Base-by-base conservation (phyloP, 2,113 vertebrate genomes). In the Xenopus borealis region DNA sequence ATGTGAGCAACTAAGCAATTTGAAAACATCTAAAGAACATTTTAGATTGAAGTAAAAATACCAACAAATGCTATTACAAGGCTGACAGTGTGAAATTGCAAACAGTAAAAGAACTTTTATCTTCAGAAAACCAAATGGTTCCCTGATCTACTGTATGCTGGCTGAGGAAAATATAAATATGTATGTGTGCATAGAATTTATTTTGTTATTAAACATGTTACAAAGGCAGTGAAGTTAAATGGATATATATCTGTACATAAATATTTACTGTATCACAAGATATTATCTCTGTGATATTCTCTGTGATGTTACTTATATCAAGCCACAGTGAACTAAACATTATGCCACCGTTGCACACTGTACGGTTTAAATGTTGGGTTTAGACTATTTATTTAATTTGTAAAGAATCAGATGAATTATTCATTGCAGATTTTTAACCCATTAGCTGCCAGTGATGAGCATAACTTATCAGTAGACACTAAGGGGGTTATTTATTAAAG, bases 11-110 rank as follows among this genome's bases (percentile, higher is more conserved):
- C 53, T 72, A 77, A 70, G 74, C 59, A 57, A 55, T 80, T 10
- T 66, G 59, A 78, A 72, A 79, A 75, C 59, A 68, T 10, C 75
- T 82, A 68, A 79, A 78, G 2, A 62, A 77, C 74, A 63, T 77
- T 77, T 77, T 77, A 70, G 74, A 77, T 77, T 77, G 78, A 79
- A 69, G 44, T 69, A 70, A 71, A 74, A 73, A 71, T 69, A 73
- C 62, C 62, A 79, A 75, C 65, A 66, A 69, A 69, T 74, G 66
- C 40, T 69, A 52, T 79, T 69, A 69, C 71, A 65, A 79, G 65
- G 50, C 63, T 73, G 71, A 69, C 71, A 3, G 78, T 70, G 33
- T 66, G 55, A 72, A 71, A 67, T 78, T 76, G 45, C 63, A 73
- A 16, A 62, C 70, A 67, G 71, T 72, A 72, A 72, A 78, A 68